Conservation (phyloP, 1,140 invertebrate species). For the Neuroterus valhalla region DNA sequence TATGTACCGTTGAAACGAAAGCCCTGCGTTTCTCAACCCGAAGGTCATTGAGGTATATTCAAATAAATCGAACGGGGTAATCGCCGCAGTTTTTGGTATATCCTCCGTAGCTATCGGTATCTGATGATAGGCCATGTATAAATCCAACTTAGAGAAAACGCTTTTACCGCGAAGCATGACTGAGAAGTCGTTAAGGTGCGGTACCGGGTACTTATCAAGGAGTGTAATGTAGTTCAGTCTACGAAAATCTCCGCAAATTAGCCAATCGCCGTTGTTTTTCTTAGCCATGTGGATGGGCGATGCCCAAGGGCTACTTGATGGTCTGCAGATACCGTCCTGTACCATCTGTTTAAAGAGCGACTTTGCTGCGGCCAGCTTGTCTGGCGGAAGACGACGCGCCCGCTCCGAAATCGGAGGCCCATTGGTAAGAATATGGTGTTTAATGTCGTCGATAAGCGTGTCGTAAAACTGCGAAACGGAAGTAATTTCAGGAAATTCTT, state of each 20-base stretch:
- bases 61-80: conserved; percentile 20
- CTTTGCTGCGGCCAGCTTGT: conserved; percentile 27
- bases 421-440: conserved; percentile 7
- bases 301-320: too few species aligned
- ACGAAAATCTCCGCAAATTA: conserved; percentile 65
- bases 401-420: not conserved
- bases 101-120: conserved; percentile 15
- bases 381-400: conserved; percentile 8
- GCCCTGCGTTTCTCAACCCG: too few species aligned
- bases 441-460: too few species aligned
- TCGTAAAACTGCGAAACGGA: too few species aligned
- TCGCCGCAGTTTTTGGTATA: conserved; percentile 24
- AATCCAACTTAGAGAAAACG: conserved; percentile 14
- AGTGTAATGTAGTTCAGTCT: conserved; percentile 56
- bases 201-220: conserved; percentile 31
- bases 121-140: conserved; percentile 16
- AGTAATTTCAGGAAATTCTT: too few species aligned
- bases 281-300: conserved; percentile 65
- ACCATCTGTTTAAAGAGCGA: conserved; percentile 15
- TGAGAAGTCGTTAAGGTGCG: not conserved
- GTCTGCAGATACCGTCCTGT: not conserved
- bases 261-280: conserved; percentile 63
- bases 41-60: conserved; percentile 13
- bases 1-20: too few species aligned
- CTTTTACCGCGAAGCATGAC: conserved; percentile 1